Conservation (phyloP, 2,888 invertebrate genomes). For the Muscina levida region DNA sequence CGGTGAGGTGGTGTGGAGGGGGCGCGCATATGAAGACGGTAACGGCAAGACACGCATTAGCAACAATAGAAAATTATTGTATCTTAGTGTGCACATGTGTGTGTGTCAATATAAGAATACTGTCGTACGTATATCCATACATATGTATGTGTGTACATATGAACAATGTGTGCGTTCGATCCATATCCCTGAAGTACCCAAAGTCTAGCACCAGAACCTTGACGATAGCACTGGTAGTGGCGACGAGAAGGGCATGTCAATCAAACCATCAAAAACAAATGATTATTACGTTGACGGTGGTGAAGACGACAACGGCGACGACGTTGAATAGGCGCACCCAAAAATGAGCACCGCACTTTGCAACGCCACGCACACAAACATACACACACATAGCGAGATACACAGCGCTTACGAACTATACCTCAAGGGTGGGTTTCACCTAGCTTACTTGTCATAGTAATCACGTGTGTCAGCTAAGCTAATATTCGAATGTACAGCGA, state of each 20-base stretch:
- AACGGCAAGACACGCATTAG: constrained; percentile 47
- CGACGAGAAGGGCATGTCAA: constrained; percentile 64
- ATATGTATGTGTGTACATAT: not conserved
- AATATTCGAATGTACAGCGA: constrained; percentile 8
- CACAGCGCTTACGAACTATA: not conserved
- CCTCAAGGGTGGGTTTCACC: constrained; percentile 20
- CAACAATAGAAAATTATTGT: constrained; percentile 48
- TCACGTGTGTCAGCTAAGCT: constrained; percentile 46
- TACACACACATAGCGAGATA: no score
- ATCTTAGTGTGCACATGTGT: not conserved
- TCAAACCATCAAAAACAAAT: constrained; percentile 68
- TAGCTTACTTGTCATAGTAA: constrained; percentile 35
- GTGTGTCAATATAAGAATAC: not conserved
- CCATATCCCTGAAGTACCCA: not conserved
- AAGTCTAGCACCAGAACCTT: constrained; percentile 1
- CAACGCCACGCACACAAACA: not conserved
- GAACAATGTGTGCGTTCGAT: constrained; percentile 1
- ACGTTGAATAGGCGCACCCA: constrained; percentile 34
- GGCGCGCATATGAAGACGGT: constrained; percentile 25
- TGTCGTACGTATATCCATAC: not conserved
- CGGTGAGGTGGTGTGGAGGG: constrained; percentile 39
- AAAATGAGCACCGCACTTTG: constrained; percentile 16
- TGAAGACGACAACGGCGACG: constrained; percentile 1
- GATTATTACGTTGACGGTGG: constrained; percentile 48
- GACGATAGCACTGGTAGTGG: not conserved